These are phyloP conservation scores for Exocentrus adspersus DNA, from an alignment of 2,888 invertebrate species.

Conservation along the genomic window DNA sequence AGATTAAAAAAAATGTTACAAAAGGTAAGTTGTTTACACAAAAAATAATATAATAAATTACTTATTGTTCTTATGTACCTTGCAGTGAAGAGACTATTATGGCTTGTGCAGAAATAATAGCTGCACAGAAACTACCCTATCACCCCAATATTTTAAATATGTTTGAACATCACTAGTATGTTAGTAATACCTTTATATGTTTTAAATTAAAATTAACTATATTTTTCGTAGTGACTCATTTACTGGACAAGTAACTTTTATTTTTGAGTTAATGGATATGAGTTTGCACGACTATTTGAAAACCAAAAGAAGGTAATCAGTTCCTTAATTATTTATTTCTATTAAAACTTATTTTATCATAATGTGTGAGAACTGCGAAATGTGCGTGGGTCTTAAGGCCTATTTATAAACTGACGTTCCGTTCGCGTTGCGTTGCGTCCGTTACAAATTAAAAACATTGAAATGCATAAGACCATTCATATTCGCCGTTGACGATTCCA, in stretches of 20 bases:
- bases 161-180: slow-evolving; percentile 72
- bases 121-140: slow-evolving; percentile 68
- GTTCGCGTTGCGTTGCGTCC: too few species aligned
- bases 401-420: too few species aligned
- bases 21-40: slow-evolving; percentile 61
- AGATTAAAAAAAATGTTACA: slow-evolving; percentile 70
- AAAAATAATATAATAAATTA: background rate
- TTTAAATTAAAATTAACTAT: slow-evolving; percentile 35
- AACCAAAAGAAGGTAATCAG: slow-evolving; percentile 35
- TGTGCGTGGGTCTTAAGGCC: too few species aligned
- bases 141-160: slow-evolving; percentile 73
- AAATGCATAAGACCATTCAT: too few species aligned
- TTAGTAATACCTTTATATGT: slow-evolving; percentile 43
- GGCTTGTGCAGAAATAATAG: slow-evolving; percentile 70
- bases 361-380: too few species aligned
- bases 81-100: slow-evolving; percentile 64
- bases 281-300: slow-evolving; percentile 72
- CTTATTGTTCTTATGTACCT: slow-evolving; percentile 37
- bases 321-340: too few species aligned
- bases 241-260: slow-evolving; percentile 69
- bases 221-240: slow-evolving; percentile 66
- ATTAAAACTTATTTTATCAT: background rate
- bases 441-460: too few species aligned
- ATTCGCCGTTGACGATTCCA: too few species aligned
- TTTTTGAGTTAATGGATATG: slow-evolving; percentile 78